A percentile compares a stretch with the other conserved stretches of the same genome.
These are phyloP conservation scores for Sinocyclocheilus grahami DNA, from an alignment of 2,113 vertebrate species.

Conservation along the genomic window DNA sequence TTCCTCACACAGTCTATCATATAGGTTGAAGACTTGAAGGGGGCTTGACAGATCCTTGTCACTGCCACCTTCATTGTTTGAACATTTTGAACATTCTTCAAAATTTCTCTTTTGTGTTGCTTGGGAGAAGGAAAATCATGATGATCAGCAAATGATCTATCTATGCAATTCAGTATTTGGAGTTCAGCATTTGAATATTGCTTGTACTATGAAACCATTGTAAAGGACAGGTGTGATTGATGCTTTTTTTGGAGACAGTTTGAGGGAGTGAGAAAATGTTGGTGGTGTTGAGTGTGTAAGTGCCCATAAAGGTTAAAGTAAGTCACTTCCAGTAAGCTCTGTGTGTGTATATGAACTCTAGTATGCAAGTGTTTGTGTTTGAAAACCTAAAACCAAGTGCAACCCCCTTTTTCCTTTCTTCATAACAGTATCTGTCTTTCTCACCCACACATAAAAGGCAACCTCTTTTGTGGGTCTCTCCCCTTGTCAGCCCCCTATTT, in stretches of 20 bases:
- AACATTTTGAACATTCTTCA: not conserved
- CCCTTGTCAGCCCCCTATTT: conserved; percentile 26
- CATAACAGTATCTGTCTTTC: not conserved
- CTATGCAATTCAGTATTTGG: not conserved
- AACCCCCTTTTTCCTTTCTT: conserved; percentile 35
- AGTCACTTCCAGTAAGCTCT: conserved; percentile 52
- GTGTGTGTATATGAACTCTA: conserved; percentile 24
- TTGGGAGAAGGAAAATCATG: not conserved
- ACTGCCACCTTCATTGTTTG: not conserved
- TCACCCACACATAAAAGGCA: not conserved
- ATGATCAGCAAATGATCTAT: not conserved
- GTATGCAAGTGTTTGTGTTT: conserved; percentile 37
- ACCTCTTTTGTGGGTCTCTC: conserved; percentile 25
- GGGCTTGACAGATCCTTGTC: not conserved
- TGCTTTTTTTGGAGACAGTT: not conserved
- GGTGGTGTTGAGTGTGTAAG: not conserved
- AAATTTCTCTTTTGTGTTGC: not conserved
- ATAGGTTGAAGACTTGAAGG: not conserved
- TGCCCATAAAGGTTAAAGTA: conserved; percentile 43
- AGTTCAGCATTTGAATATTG: not conserved
- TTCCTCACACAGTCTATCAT: not conserved
- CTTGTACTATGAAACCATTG: not conserved
- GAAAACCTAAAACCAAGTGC: conserved; percentile 22
- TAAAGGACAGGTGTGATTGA: conserved; percentile 10
- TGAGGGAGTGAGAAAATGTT: conserved; percentile 1